phyloP scores from a whole-genome alignment of 2,113 vertebrate species.

The Gymnobelideus leadbeateri region DNA sequence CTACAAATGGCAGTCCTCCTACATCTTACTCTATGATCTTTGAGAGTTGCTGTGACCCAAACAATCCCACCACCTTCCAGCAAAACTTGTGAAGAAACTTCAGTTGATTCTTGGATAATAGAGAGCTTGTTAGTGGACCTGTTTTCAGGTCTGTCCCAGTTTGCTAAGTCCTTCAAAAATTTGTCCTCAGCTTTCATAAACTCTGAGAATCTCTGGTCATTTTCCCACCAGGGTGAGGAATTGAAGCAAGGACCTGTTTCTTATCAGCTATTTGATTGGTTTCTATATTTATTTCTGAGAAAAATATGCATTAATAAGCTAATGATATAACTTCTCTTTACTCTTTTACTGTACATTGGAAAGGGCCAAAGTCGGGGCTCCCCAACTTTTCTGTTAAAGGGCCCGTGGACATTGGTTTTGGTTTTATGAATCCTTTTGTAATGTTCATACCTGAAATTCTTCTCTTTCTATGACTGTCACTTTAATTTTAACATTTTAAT shows the following conservation, averaged over 20 bases:
- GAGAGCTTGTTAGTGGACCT: not conserved
- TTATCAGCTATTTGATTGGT: not conserved
- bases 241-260: not conserved
- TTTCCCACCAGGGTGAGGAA: not conserved
- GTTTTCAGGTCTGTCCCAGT: not conserved
- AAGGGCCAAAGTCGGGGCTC: not conserved
- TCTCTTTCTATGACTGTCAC: not conserved
- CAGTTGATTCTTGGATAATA: not conserved
- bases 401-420: not conserved
- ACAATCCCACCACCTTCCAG: not conserved
- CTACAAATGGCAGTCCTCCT: not conserved
- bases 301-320: no score
- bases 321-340: not conserved
- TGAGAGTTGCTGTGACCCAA: not conserved
- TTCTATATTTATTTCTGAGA: not conserved
- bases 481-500: not conserved
- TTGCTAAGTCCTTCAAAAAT: not conserved
- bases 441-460: constrained; percentile 9
- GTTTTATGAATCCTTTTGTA: not conserved
- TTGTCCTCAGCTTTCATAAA: not conserved
- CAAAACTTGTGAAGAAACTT: not conserved
- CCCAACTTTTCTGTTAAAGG: constrained; percentile 26
- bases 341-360: not conserved
- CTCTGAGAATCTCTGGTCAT: not conserved
- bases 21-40: not conserved